A percentile compares a stretch with the other conserved stretches of the same genome.
Conservation (phyloP, 2,113 vertebrate species). For the Zosterops japonicus region DNA sequence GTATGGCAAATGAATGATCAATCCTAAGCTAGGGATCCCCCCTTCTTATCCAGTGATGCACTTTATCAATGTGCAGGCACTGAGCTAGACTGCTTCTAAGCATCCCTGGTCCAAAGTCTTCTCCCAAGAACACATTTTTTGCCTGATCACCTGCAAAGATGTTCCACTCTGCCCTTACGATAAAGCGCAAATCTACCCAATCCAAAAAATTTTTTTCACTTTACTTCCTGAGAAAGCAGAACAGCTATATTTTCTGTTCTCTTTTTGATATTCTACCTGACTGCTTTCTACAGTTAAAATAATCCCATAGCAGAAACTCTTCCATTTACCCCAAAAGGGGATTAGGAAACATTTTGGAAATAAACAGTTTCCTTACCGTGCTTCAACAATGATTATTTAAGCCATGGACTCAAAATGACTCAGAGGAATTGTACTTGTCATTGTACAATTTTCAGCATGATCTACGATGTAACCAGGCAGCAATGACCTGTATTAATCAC, state of each 20-base stretch:
- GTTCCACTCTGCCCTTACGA: not conserved
- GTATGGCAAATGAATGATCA: not conserved
- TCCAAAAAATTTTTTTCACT: not conserved
- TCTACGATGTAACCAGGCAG: not conserved
- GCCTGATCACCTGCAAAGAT: not conserved
- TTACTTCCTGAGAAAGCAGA: not conserved
- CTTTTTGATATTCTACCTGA: not conserved
- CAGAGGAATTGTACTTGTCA: slow-evolving; percentile 22
- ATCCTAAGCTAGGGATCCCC: not conserved
- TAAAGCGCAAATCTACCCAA: not conserved
- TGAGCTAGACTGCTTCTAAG: not conserved
- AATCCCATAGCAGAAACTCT: not conserved
- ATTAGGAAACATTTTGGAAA: slow-evolving; percentile 30
- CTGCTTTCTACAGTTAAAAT: not conserved
- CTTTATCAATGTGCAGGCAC: not conserved
- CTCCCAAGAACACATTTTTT: not conserved
- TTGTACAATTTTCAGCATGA: slow-evolving; percentile 27
- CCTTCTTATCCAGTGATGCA: not conserved
- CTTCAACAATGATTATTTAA: slow-evolving; percentile 36
- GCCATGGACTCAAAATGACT: slow-evolving; percentile 14
- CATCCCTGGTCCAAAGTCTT: not conserved
- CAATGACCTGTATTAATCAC: slow-evolving; percentile 25
- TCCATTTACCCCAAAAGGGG: not conserved
- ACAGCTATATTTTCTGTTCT: not conserved
- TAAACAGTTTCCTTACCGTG: slow-evolving; percentile 5